Percentiles rank a stretch among this genome's conserved stretches.
Evolutionary conservation across 53 echinoderm and acorn worm genomes (phyloP).

Genomic region (Hippasteria phrygiana): DNA sequence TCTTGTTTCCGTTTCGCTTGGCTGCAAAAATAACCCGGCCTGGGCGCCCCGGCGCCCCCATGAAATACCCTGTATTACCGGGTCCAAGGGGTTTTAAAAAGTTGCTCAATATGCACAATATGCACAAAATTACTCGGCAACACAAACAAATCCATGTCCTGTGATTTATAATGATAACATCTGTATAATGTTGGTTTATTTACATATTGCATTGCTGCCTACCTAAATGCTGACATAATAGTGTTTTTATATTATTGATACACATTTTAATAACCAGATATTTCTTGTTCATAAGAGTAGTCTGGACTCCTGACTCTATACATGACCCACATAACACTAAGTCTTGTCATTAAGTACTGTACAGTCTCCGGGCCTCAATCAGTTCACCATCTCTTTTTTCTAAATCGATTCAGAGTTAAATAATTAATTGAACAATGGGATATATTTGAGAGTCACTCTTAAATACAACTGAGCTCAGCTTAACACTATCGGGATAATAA

Average conservation of each 20-base stretch:
- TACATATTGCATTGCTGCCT: slow-evolving; percentile 61
- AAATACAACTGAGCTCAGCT: not conserved
- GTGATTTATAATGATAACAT: no score
- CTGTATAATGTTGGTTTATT: slow-evolving; percentile 41
- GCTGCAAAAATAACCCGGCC: no score
- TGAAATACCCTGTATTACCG: no score
- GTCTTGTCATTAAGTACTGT: slow-evolving; percentile 38
- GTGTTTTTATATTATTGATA: not conserved
- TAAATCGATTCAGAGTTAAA: not conserved
- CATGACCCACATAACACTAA: not conserved
- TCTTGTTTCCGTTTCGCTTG: no score
- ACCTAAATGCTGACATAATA: slow-evolving; percentile 5
- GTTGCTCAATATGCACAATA: no score
- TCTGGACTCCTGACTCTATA: slow-evolving; percentile 3
- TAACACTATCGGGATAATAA: not conserved
- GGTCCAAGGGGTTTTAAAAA: no score
- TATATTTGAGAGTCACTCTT: not conserved
- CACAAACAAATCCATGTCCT: no score
- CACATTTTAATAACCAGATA: not conserved
- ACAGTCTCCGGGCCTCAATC: not conserved
- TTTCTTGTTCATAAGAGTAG: not conserved
- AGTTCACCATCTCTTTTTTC: not conserved
- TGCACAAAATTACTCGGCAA: no score
- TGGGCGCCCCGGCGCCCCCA: no score
- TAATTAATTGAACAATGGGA: not conserved